Percentiles rank a stretch among this genome's conserved stretches.
Conservation (phyloP, 2,113 vertebrate genomes). For the Mionectes macconnelli region DNA sequence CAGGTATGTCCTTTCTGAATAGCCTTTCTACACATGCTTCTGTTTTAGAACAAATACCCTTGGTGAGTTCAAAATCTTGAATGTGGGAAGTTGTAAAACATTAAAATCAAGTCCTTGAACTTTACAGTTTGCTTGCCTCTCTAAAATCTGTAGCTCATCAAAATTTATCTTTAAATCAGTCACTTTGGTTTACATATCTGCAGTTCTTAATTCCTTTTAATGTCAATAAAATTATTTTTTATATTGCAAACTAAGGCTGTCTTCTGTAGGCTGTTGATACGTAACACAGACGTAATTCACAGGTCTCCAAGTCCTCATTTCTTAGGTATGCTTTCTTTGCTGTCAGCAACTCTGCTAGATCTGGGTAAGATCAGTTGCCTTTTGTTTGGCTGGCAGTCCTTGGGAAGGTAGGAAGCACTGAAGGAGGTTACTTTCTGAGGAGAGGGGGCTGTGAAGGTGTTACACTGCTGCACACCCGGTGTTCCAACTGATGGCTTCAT, state of each 20-base stretch:
- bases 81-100: background rate
- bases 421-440: background rate
- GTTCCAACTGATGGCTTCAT: background rate
- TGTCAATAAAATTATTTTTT: background rate
- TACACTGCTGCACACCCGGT: background rate
- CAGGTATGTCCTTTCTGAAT: background rate
- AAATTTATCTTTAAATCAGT: background rate
- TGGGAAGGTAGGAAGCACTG: background rate
- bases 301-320: background rate
- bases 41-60: background rate
- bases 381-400: background rate
- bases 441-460: background rate
- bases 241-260: background rate
- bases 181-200: background rate
- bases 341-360: background rate
- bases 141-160: background rate
- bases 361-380: background rate
- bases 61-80: background rate
- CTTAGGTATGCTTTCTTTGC: background rate
- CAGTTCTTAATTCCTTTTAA: background rate
- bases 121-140: background rate
- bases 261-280: background rate
- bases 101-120: background rate
- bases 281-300: background rate
- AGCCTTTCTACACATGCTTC: background rate